These are phyloP conservation scores for Drosophila subpulchrella DNA, from an alignment of 1,140 invertebrate species.

Conservation along the genomic window DNA sequence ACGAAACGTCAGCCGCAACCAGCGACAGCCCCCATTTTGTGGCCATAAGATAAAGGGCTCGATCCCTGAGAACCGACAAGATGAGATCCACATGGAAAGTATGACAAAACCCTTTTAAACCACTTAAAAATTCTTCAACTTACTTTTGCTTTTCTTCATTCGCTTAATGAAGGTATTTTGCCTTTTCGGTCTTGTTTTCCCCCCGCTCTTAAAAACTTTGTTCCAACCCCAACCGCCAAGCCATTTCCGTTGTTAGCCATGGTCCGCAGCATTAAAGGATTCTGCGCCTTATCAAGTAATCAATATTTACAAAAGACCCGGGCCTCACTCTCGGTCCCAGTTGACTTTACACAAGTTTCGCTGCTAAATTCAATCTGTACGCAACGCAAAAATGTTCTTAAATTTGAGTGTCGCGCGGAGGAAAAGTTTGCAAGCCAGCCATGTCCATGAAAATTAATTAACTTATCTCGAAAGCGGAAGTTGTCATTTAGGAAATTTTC, in stretches of 20 bases:
- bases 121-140: constrained; percentile 84
- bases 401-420: constrained; percentile 52
- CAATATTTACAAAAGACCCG: constrained; percentile 72
- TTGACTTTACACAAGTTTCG: constrained; percentile 71
- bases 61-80: constrained; percentile 5
- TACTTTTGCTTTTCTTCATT: constrained; percentile 80
- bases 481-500: constrained; percentile 62
- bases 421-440: constrained; percentile 50
- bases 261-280: constrained; percentile 68
- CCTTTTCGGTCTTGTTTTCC: constrained; percentile 68
- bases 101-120: constrained; percentile 84
- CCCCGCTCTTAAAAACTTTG: constrained; percentile 54
- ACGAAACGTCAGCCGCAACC: constrained; percentile 71
- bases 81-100: constrained; percentile 70
- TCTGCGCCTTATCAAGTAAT: constrained; percentile 76
- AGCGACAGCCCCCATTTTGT: constrained; percentile 68
- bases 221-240: constrained; percentile 11
- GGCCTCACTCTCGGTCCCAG: constrained; percentile 35
- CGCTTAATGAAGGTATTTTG: constrained; percentile 83
- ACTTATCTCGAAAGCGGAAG: constrained; percentile 64
- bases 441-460: constrained; percentile 74
- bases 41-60: constrained; percentile 48
- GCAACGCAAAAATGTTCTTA: constrained; percentile 59
- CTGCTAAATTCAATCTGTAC: constrained; percentile 69
- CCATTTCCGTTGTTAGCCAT: constrained; percentile 56